phyloP scores from a whole-genome alignment of 2,113 vertebrate species.

The Nettapus auritus region DNA sequence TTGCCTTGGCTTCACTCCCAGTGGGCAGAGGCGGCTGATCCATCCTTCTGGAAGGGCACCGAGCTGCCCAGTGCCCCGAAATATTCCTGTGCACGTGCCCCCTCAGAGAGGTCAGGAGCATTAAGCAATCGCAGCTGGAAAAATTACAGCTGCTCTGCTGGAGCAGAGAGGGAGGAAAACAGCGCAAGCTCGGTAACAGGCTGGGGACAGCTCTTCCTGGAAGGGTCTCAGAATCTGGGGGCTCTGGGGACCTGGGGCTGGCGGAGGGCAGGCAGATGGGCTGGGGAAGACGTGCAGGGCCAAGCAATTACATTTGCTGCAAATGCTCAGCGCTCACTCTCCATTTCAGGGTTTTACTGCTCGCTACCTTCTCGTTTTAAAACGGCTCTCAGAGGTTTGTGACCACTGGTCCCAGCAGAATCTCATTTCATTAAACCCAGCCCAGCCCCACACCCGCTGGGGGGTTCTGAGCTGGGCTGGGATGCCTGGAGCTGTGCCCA shows the following conservation, averaged over 20 bases:
- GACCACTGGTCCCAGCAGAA: accelerated
- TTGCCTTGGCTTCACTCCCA: background rate
- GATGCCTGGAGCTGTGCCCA: background rate
- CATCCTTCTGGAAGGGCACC: background rate
- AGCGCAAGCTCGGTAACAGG: background rate
- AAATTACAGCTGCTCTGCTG: constrained; percentile 24
- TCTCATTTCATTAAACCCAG: background rate
- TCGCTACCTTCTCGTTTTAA: background rate
- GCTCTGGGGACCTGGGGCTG: background rate
- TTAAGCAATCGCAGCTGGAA: background rate
- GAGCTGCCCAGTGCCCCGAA: background rate
- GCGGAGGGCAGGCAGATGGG: background rate
- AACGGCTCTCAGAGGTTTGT: background rate
- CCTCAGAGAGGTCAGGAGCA: background rate
- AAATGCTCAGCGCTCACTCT: background rate
- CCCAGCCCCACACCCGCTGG: accelerated
- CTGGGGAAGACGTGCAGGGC: background rate
- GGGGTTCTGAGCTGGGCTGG: accelerated
- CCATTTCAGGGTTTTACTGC: background rate
- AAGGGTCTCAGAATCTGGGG: background rate
- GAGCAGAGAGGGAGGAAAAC: background rate
- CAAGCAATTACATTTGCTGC: no score
- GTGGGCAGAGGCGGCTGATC: background rate
- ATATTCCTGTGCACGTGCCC: background rate
- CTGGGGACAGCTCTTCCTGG: background rate